Base-by-base conservation (phyloP, 2,888 invertebrate species). In the Drosophila rellima region DNA sequence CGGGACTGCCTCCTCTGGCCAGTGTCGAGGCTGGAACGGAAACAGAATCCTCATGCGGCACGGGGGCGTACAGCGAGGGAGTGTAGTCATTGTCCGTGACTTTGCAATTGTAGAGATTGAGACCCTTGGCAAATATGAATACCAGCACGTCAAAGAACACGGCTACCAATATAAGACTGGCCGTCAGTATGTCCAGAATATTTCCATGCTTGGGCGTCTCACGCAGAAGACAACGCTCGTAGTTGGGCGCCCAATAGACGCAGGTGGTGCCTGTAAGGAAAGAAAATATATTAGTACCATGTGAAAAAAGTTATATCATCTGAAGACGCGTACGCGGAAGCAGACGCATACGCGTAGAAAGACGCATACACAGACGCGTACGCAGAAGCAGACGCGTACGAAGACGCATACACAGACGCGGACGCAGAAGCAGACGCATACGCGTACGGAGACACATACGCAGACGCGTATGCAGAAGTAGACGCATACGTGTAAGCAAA, bases 151-250 rank as follows among this genome's bases (percentile, higher is more conserved):
- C 93, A 18, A 94, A 92, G 3, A 93, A 39, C 0, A 93, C 87
- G 13, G 93, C 93, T 1, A 93, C 63, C 2, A 92, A 55, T 2
- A 94, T 91, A 0, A 94, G 84, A 4, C 89, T 76, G 11, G 93
- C 91, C 1, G 94, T 93, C 6, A 93, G 54, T n/a, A 93, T 93
- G 61, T 93, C 93, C 26, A 94, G 54, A 37, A 93, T 93, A 64
- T 93, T 91, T 35, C 93, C 94, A 68, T 94, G 93, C 5, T 89
- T 88, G 0, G 91, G 91, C 1, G 93, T 91, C 63, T 93, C 91
- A n/a, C 94, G 92, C 4, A 94, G 90, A 60, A 92, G 91, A 52
- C 94, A 94, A 0, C 90, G 86, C 0, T 85, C 80, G 31, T 89
- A 89, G 56, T 92, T 90, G 23, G 87, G 86, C 5, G 93, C 93